phyloP scores from a whole-genome alignment of 2,113 vertebrate genomes.

The Leuciscus idus region DNA sequence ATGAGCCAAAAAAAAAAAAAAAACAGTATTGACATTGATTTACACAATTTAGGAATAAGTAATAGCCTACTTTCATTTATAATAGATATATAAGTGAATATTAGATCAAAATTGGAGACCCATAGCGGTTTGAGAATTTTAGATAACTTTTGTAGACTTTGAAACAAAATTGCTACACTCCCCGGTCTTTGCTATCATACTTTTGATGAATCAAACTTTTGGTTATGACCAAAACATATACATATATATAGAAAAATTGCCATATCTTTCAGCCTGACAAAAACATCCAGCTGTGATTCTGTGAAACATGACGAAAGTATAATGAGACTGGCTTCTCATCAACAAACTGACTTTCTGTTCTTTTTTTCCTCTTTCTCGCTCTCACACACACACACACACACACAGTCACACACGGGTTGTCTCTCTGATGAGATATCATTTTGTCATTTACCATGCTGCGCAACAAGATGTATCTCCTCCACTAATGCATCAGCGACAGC shows the following conservation, averaged over 20 bases:
- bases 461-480: constrained; percentile 76
- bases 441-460: constrained; percentile 79
- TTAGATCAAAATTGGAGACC: neutral
- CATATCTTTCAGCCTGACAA: constrained; percentile 8
- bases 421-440: constrained; percentile 78
- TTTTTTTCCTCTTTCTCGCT: neutral
- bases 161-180: neutral
- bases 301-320: constrained; percentile 18
- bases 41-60: neutral
- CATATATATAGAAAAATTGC: neutral
- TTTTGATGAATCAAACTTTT: constrained; percentile 11
- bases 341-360: constrained; percentile 45
- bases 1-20: too few relatives aligned
- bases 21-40: too few relatives aligned
- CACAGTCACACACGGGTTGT: constrained; percentile 58
- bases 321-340: constrained; percentile 41
- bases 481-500: constrained; percentile 68
- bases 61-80: neutral
- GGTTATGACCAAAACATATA: neutral
- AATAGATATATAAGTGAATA: neutral
- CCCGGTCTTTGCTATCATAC: neutral
- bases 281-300: constrained; percentile 40
- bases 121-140: too few relatives aligned
- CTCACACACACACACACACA: constrained; percentile 35
- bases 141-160: neutral